Conservation (phyloP, 2,888 invertebrate species). For the Scelioninae gen. 1 region DNA sequence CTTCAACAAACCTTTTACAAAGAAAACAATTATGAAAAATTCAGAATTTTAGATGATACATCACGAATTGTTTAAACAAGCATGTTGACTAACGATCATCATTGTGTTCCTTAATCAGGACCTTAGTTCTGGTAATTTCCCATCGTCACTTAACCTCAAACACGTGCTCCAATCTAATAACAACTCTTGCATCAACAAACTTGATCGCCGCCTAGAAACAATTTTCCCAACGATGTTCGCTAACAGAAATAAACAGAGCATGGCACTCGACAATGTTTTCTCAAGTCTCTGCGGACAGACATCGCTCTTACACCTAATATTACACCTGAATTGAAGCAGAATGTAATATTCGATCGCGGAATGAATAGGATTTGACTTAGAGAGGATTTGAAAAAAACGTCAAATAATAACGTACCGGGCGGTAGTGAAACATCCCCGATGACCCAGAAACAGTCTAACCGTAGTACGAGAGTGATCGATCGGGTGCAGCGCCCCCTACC, state of each 20-base stretch:
- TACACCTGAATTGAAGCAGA: conserved; percentile 14
- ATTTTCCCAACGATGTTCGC: conserved; percentile 44
- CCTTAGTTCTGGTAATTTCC: conserved; percentile 21
- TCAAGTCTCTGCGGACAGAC: conserved; percentile 7
- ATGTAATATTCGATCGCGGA: conserved; percentile 28
- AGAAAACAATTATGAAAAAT: no score
- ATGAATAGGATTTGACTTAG: conserved; percentile 19
- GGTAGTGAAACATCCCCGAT: conserved; percentile 48
- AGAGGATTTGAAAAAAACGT: neutral
- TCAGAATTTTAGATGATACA: no score
- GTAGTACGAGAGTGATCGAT: conserved; percentile 45
- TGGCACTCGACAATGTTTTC: conserved; percentile 26
- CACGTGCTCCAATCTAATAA: conserved; percentile 60
- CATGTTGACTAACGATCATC: neutral
- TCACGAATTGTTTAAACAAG: no score
- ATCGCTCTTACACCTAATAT: conserved; percentile 31
- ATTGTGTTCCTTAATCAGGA: neutral
- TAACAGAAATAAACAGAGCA: conserved; percentile 55
- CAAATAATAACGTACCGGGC: conserved; percentile 38
- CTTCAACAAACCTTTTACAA: no score
- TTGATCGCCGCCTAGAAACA: conserved; percentile 45
- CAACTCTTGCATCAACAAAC: conserved; percentile 58
- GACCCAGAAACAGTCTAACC: conserved; percentile 59
- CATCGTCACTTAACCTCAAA: conserved; percentile 28
- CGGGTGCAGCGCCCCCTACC: conserved; percentile 49